Evolutionary conservation across 2,888 invertebrate genomes (phyloP).

Genomic region (Sicus ferrugineus): DNA sequence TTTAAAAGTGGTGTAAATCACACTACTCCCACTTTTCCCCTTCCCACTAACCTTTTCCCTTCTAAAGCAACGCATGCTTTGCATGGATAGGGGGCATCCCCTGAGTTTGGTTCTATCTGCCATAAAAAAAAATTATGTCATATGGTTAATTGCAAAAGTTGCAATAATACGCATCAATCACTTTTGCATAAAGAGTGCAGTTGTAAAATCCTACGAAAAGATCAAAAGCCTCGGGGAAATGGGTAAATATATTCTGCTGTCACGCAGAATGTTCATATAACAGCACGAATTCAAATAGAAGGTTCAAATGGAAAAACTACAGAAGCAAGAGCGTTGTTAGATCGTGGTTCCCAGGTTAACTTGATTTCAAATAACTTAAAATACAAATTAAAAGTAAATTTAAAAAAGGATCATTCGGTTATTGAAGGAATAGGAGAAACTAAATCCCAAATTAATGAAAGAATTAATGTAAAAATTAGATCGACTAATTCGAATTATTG

Average conservation of each 20-base stretch:
- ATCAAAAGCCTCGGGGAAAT: neutral
- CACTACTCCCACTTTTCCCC: too few relatives aligned
- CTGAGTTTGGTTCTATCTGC: too few relatives aligned
- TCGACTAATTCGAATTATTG: neutral
- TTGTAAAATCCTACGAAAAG: neutral
- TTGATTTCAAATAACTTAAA: conserved; percentile 1
- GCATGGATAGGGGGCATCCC: too few relatives aligned
- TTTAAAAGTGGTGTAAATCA: too few relatives aligned
- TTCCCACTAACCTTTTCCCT: too few relatives aligned
- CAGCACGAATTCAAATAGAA: neutral
- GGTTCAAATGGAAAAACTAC: neutral
- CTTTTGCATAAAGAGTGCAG: neutral
- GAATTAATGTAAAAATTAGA: neutral
- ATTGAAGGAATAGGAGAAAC: neutral
- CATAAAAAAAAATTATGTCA: neutral
- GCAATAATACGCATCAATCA: neutral
- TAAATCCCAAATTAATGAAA: neutral
- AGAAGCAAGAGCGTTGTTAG: conserved; percentile 7
- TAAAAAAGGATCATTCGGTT: too few relatives aligned
- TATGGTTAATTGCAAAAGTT: conserved; percentile 4
- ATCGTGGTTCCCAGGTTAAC: neutral
- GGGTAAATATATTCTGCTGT: neutral
- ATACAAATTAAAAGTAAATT: neutral
- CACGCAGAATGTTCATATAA: too few relatives aligned
- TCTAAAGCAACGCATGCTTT: too few relatives aligned